Evolutionary conservation across 2,888 invertebrate genomes (phyloP).

Genomic region (Euplexia lucipara): DNA sequence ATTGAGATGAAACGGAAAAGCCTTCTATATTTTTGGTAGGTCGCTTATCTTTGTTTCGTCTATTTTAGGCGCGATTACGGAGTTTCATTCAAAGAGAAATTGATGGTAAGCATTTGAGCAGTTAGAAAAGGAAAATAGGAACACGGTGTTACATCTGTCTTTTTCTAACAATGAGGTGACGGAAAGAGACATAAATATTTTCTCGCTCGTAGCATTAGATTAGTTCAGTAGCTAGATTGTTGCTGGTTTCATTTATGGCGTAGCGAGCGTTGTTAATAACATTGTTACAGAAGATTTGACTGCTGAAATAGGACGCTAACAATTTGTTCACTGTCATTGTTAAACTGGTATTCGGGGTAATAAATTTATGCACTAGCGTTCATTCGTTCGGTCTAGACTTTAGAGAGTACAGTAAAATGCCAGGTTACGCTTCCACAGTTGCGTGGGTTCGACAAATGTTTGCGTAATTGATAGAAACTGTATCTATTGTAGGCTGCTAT

Average conservation of each 20-base stretch:
- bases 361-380: conserved; percentile 35
- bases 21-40: conserved; percentile 6
- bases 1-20: conserved; percentile 17
- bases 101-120: conserved; percentile 13
- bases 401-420: not conserved
- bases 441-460: not conserved
- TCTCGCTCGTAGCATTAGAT: conserved; percentile 37
- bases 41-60: conserved; percentile 7
- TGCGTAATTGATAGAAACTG: not conserved
- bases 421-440: not conserved
- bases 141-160: conserved; percentile 32
- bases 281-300: conserved; percentile 55
- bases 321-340: conserved; percentile 41
- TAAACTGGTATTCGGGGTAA: conserved; percentile 22
- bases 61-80: conserved; percentile 30
- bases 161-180: conserved; percentile 41
- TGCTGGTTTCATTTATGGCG: conserved; percentile 59
- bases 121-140: conserved; percentile 9
- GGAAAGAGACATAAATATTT: conserved; percentile 50
- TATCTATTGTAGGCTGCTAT: not conserved
- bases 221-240: conserved; percentile 51
- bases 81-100: conserved; percentile 33
- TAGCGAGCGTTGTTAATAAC: conserved; percentile 52
- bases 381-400: conserved; percentile 19
- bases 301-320: conserved; percentile 50